Evolutionary conservation across 1,140 invertebrate species (phyloP), one percentile per base, ranked within the genome.

Genomic region (Platyscapa corneri): DNA sequence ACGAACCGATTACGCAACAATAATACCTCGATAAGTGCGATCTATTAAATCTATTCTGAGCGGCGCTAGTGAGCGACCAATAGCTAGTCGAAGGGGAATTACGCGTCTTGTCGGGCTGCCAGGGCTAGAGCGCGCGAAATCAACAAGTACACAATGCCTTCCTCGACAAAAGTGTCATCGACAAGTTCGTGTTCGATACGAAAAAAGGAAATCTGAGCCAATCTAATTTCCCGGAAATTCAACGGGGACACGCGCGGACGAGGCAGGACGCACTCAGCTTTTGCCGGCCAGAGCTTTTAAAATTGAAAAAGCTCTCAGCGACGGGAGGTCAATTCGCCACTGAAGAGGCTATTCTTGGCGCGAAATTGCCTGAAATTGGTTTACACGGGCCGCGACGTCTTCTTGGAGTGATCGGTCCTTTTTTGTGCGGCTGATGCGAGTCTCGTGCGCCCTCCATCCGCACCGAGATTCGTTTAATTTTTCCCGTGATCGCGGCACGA

Each of bases 291-390:
- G 88, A 89, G 88, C 90, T 88, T 90, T 91, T 90, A 89, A 91
- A 92, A 93, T 93, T 93, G 92, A 91, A 93, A 92, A 91, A 92
- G 89, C 91, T 89, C 90, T 91, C 89, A 80, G 78, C 86, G 42
- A 16, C 30, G 78, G 79, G 49, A 85, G 84, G 84, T 85, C 84
- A 85, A 82, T 83, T 74, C 53, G 75, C 81, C 39, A 30, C 42
- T 86, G 46, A 90, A 93, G 93, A 91, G 92, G 91, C 93, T 93
- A 93, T 93, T 93, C 93, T 93, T 93, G 92, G 89, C 87, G 90
- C 89, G 92, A 93, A 93, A 93, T 93, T 93, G 93, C 92, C 93
- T 92, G 91, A 93, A 93, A 93, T 93, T 93, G 93, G 92, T 93
- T 93, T 93, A 72, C 92, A 92, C 90, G 91, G 88, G 70, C 82